Evolutionary conservation across 2,888 invertebrate species (phyloP).

Genomic region (Urechis unicinctus): DNA sequence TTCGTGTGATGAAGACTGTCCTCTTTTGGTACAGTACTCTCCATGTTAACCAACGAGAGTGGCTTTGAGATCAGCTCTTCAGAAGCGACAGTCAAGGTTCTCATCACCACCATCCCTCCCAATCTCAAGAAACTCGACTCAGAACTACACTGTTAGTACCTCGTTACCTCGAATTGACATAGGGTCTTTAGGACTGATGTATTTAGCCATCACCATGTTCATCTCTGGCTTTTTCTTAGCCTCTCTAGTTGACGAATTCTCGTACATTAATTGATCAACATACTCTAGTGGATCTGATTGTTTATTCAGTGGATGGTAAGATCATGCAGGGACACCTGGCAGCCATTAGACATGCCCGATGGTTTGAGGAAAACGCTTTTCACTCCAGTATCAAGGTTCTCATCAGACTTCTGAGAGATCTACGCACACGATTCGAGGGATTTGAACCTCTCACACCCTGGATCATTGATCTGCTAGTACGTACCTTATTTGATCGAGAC

Average conservation of each 20-base stretch:
- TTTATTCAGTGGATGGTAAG: slow-evolving; percentile 57
- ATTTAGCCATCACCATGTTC: neutral
- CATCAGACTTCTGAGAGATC: slow-evolving; percentile 86
- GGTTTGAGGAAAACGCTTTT: slow-evolving; percentile 97
- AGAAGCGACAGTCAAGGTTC: slow-evolving; percentile 78
- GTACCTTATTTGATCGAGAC: too few species aligned
- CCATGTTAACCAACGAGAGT: slow-evolving; percentile 58
- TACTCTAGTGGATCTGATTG: neutral
- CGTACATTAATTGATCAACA: neutral
- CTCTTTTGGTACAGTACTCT: slow-evolving; percentile 39
- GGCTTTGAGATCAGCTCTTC: slow-evolving; percentile 85
- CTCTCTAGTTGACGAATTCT: too few species aligned
- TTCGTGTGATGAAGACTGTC: neutral
- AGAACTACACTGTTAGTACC: slow-evolving; percentile 61
- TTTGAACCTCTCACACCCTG: slow-evolving; percentile 87
- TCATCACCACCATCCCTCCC: slow-evolving; percentile 89
- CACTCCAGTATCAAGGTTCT: slow-evolving; percentile 91
- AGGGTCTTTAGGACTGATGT: slow-evolving; percentile 1
- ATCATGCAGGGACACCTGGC: slow-evolving; percentile 83
- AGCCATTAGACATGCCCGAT: slow-evolving; percentile 89
- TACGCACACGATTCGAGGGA: slow-evolving; percentile 81
- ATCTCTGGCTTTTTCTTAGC: neutral
- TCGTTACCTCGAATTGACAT: neutral
- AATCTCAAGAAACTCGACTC: slow-evolving; percentile 89
- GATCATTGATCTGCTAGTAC: slow-evolving; percentile 84